A percentile compares a stretch with the other conserved stretches of the same genome.
Evolutionary conservation across 2,113 vertebrate genomes (phyloP).

Genomic region (Passer domesticus): DNA sequence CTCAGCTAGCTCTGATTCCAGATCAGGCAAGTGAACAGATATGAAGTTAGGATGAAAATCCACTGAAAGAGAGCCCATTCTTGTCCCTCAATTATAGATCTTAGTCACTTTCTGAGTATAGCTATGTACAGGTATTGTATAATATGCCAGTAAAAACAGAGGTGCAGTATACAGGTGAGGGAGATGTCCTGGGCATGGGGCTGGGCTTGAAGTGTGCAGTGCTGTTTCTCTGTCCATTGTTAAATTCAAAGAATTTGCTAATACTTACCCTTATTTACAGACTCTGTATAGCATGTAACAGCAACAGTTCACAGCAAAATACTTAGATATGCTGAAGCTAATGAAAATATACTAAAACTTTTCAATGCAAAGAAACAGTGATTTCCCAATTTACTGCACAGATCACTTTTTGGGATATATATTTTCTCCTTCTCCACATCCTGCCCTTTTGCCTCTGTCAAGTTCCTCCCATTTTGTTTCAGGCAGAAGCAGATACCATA

Average conservation of each 20-base stretch:
- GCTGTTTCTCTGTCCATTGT: neutral
- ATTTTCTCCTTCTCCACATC: neutral
- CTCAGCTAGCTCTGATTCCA: neutral
- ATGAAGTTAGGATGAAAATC: neutral
- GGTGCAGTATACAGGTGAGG: neutral
- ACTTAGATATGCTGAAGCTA: neutral
- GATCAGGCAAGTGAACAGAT: neutral
- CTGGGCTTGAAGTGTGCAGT: neutral
- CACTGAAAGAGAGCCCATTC: neutral
- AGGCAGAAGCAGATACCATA: neutral
- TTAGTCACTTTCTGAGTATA: neutral
- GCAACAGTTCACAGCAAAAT: neutral
- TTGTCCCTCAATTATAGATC: neutral
- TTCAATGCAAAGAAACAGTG: neutral
- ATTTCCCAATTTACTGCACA: neutral
- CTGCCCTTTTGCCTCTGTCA: neutral
- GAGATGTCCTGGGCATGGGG: neutral
- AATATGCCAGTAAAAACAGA: neutral
- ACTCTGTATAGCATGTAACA: neutral
- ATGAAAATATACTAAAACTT: neutral
- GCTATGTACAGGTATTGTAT: neutral
- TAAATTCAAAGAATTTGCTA: neutral
- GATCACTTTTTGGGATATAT: neutral
- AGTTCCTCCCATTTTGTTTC: neutral
- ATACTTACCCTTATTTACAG: neutral